A percentile compares a stretch with the other conserved stretches of the same genome.
Evolutionary conservation across 2,113 vertebrate species (phyloP).

Genomic region (Halcyon senegalensis): DNA sequence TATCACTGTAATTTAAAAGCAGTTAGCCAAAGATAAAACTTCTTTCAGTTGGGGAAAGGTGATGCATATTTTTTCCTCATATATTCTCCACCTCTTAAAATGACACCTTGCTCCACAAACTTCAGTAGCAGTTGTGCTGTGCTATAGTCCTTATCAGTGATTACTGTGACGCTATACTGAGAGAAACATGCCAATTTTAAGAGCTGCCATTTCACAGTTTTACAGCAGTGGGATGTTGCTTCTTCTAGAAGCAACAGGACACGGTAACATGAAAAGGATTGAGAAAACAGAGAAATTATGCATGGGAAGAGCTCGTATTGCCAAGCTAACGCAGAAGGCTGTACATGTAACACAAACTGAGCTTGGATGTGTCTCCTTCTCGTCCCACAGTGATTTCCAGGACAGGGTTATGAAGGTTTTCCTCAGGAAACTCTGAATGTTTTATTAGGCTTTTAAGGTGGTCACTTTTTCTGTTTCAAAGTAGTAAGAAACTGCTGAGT

Average conservation of each 20-base stretch:
- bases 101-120: not conserved
- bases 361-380: not conserved
- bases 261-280: not conserved
- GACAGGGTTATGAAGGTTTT: not conserved
- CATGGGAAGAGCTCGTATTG: not conserved
- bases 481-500: not conserved
- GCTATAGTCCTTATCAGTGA: not conserved
- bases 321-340: not conserved
- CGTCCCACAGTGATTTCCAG: not conserved
- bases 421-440: not conserved
- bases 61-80: not conserved
- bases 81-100: not conserved
- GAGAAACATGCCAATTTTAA: not conserved
- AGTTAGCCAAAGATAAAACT: not conserved
- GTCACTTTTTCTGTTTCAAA: not conserved
- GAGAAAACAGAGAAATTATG: not conserved
- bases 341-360: fast-evolving
- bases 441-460: not conserved
- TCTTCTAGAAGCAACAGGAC: not conserved
- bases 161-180: not conserved
- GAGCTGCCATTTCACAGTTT: not conserved
- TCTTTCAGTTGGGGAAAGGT: not conserved
- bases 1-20: not conserved
- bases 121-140: not conserved
- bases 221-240: not conserved